Evolutionary conservation across 2,797 vertebrate genomes (phyloP), one percentile per base, ranked within the genome.

Genomic region (Spondyliosoma cantharus): DNA sequence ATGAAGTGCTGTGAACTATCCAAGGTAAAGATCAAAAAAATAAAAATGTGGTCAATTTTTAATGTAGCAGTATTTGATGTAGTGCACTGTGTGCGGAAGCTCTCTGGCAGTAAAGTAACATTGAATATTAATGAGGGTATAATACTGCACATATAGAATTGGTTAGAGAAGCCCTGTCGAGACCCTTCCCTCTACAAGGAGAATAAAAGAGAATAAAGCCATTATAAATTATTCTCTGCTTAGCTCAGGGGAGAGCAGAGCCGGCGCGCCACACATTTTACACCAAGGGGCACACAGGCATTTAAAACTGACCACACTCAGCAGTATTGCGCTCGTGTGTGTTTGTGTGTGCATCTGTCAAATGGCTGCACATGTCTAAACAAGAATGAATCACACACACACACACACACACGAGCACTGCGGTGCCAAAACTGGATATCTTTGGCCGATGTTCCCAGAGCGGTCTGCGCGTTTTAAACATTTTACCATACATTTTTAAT

Each of bases 41-140:
- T 72, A 81, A 79, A 90, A 91, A 89, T 43, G 52, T 77, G 75
- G 76, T 93, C 76, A 88, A 90, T 89, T 70, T 90, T 91, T 91
- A 86, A 93, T 89, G 87, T 71, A 59, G 59, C 67, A 46, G 74
- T 85, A 80, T 91, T 83, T 90, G 90, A 89, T 89, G 90, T 87
- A 79, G 71, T 73, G 70, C 79, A 50, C 68, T 67, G 81, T 86
- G 84, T 76, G 88, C 59, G 52, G 82, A 86, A 81, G 83, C 80
- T 90, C 85, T 80, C 83, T 83, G 85, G 87, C 86, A 82, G 83
- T 80, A 89, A 93, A 88, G 90, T 27, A 78, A 63, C 85, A 80
- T 84, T 90, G 87, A 92, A 93, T 92, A 93, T 93, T 93, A 91
- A 93, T 90, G 76, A 82, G 83, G 70, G 88, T 88, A 91, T 88